Evolutionary conservation across 1,140 invertebrate species (phyloP).

Genomic region (Neelides sp.): DNA sequence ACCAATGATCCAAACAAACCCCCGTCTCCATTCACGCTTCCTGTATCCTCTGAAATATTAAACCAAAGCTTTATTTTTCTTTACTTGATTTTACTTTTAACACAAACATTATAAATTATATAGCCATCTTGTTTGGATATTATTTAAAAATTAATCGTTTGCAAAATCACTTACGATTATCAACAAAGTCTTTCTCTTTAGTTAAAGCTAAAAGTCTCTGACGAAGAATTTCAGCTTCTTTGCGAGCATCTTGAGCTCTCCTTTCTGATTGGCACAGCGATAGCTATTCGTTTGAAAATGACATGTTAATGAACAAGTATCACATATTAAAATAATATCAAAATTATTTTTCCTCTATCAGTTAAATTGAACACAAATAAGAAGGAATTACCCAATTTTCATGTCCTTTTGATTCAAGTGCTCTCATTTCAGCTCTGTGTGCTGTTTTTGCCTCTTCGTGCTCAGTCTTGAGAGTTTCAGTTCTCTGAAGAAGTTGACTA

Average conservation of each 20-base stretch:
- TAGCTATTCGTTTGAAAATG: too few species aligned
- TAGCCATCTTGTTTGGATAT: not conserved
- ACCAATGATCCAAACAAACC: conserved; percentile 8
- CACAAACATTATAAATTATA: conserved; percentile 1
- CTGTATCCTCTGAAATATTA: too few species aligned
- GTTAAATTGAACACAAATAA: too few species aligned
- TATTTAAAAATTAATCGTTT: not conserved
- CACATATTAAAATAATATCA: conserved; percentile 3
- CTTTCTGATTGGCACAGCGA: conserved; percentile 29
- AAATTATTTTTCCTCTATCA: too few species aligned
- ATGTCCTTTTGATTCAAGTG: conserved; percentile 21
- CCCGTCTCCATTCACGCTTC: conserved; percentile 21
- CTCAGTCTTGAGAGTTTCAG: conserved; percentile 23
- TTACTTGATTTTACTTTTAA: too few species aligned
- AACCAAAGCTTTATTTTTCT: too few species aligned
- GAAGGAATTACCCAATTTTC: conserved; percentile 30
- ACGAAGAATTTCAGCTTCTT: conserved; percentile 22
- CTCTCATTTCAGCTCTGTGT: conserved; percentile 23
- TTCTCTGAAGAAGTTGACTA: conserved; percentile 12
- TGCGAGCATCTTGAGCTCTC: conserved; percentile 22
- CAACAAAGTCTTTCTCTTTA: conserved; percentile 24
- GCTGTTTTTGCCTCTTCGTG: conserved; percentile 23
- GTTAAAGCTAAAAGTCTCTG: conserved; percentile 23
- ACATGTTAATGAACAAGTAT: not conserved
- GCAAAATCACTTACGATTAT: too few species aligned